Base-by-base conservation (phyloP, 1,140 invertebrate genomes). In the Solenopsis fugax region DNA sequence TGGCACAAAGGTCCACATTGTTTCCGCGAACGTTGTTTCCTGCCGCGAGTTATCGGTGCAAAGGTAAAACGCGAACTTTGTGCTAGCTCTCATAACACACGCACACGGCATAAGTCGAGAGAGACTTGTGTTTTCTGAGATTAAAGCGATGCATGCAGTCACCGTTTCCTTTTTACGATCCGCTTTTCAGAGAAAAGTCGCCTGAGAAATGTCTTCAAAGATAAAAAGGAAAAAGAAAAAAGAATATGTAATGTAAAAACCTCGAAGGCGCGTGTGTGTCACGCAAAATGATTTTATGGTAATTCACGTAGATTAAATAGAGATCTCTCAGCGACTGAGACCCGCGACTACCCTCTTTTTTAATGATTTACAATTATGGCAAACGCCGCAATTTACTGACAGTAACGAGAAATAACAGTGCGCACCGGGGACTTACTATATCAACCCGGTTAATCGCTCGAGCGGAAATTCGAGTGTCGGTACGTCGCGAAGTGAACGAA, bases 51-150 rank as follows among this genome's bases (percentile, higher is more conserved):
- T 56, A 75, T 34, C 50, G 29, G 41, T 48, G 24, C 24, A 64
- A 29, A 77, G 34, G 58, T 77, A 48, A 77, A 77, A 77, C 75
- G n/a, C 41, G 24, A 77, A 56, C 75, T 77, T 64, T 56, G 56
- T 48, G 56, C 24, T 24, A 41, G 29, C 56, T 45, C 21, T 64
- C 41, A 12, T 34, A 75, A 34, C 58, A 64, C 56, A 45, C 21
- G n/a, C 41, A 41, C 41, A 37, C 16, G 18, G 18, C 9, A 48
- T 9, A 73, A 41, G 52, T 54, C 18, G 29, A 58, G 18, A 12
- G 52, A 45, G 50, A 34, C 18, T 82, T 29, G 1, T 18, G 5
- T 71, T 71, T 69, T 56, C 16, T 41, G 41, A 56, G 12, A 50
- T 58, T 50, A 45, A 88, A 67, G 67, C 56, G 54, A 88, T 60